Evolutionary conservation across 2,888 invertebrate genomes (phyloP), one percentile per base, ranked within the genome.

Genomic region (Cataglyphis rosenhaueri): DNA sequence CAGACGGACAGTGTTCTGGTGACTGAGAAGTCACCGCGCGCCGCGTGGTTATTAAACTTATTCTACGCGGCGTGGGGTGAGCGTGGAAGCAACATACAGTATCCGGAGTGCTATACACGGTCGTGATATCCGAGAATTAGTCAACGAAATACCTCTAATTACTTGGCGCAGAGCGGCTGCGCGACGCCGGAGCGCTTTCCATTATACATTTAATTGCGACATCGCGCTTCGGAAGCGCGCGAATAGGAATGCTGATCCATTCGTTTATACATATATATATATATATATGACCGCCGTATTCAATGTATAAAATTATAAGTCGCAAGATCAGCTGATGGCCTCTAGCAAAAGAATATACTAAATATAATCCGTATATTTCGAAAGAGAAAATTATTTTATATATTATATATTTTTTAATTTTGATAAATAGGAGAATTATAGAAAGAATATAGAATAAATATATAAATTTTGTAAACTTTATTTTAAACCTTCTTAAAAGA

Each of bases 31-130:
- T 62, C 73, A 55, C 76, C 48, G 64, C 81, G 44, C 18, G 44
- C 44, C 84, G 71, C 75, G 86, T 82, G 84, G 81, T 86, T 86
- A 88, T 88, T 88, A 88, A 88, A 86, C 85, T 88, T 88, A 87
- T 86, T 87, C 82, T 71, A 76, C 81, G 62, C 84, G 79, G 71
- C 81, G 81, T 64, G 70, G 8, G 18, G 59, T 15, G 78, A 70
- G 32, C 21, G 59, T n/a, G 41, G 35, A 44, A 48, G 44, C 32
- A 29, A 41, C 75, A 78, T 48, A 18, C 15, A 9, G 55, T 66
- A 38, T 29, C 61, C 38, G 29, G 25, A 38, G 10, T 32, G 41
- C 18, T 52, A 29, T 35, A 29, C n/a, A 15, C 59, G 41, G 32
- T 61, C 68, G 35, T 71, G 78, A 79, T 71, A 70, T 48, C 44